A percentile compares a stretch with the other conserved stretches of the same genome.
Evolutionary conservation across 2,888 invertebrate genomes (phyloP).

Genomic region (Alentia gelatinosa): DNA sequence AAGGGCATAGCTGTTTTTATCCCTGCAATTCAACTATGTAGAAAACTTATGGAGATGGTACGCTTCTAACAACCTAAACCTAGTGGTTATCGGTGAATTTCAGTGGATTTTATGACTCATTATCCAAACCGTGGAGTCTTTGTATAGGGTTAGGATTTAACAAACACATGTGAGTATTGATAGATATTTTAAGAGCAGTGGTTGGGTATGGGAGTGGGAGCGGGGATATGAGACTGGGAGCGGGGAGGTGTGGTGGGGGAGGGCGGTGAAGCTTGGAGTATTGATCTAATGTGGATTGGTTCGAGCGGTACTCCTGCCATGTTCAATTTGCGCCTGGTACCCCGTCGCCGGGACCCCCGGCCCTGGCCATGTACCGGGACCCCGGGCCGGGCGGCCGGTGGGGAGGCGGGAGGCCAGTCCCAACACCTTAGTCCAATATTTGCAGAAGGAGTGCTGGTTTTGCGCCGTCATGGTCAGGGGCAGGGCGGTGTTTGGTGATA

Average conservation of each 20-base stretch:
- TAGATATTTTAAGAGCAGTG: not conserved
- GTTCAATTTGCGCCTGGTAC: not conserved
- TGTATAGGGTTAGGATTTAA: not conserved
- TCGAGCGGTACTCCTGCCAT: not conserved
- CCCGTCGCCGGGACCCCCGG: not conserved
- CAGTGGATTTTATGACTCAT: not conserved
- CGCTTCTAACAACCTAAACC: too few species aligned
- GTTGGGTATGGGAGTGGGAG: not conserved
- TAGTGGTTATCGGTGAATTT: too few species aligned
- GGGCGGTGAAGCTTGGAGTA: not conserved
- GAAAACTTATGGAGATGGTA: too few species aligned
- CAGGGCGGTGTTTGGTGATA: not conserved
- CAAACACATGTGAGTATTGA: not conserved
- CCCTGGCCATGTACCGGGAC: not conserved
- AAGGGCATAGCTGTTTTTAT: too few species aligned
- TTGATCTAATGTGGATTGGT: not conserved
- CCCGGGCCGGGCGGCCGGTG: not conserved
- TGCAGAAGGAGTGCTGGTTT: constrained; percentile 5
- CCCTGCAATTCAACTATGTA: too few species aligned
- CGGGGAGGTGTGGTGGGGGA: not conserved
- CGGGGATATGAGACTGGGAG: not conserved
- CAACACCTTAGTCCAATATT: constrained; percentile 7
- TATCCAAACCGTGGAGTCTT: not conserved
- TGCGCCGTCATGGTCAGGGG: not conserved
- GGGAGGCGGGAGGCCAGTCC: not conserved